phyloP scores from a whole-genome alignment of 2,888 invertebrate genomes.

The Desoria tigrina region DNA sequence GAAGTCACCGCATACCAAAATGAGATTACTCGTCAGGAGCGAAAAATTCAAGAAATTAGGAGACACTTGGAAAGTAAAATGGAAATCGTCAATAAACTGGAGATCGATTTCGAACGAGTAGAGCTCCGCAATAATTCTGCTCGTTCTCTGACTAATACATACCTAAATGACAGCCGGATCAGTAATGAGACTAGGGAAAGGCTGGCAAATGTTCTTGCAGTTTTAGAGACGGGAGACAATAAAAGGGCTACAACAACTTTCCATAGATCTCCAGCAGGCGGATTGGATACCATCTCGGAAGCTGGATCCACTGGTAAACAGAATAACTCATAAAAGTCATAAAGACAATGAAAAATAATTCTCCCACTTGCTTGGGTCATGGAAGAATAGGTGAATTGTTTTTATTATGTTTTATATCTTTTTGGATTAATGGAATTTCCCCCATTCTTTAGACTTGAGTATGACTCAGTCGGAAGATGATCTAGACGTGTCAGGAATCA shows the following conservation, averaged over 20 bases:
- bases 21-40: constrained; percentile 73
- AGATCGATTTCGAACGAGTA: constrained; percentile 40
- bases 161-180: constrained; percentile 41
- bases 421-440: constrained; percentile 54
- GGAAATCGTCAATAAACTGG: constrained; percentile 40
- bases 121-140: constrained; percentile 41
- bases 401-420: no score
- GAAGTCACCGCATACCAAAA: constrained; percentile 71
- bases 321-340: no score
- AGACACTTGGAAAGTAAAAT: constrained; percentile 60
- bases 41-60: constrained; percentile 77
- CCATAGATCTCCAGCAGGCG: constrained; percentile 41
- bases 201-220: constrained; percentile 36
- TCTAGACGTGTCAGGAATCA: constrained; percentile 63
- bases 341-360: no score
- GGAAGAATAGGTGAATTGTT: no score
- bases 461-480: constrained; percentile 83
- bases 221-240: constrained; percentile 46
- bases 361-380: no score
- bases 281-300: constrained; percentile 56
- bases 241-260: not conserved
- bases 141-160: constrained; percentile 36
- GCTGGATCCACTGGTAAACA: constrained; percentile 72
- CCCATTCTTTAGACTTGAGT: constrained; percentile 75
- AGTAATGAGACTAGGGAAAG: constrained; percentile 42